Evolutionary conservation across 2,888 invertebrate species (phyloP), one percentile per base, ranked within the genome.

Genomic region (Chelonus formosanus): DNA sequence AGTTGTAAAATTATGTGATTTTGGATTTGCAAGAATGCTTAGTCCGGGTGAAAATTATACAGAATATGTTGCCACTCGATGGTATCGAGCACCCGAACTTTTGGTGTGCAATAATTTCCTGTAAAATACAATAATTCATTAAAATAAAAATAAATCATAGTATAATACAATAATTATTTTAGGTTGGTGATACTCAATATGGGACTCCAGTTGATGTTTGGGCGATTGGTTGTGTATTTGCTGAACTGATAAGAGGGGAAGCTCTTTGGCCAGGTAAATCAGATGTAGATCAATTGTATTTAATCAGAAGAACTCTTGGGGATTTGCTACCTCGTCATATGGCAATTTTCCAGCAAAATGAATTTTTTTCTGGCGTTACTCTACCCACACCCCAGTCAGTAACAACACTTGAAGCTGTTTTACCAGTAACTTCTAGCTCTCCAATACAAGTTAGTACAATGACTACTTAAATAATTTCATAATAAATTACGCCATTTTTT

Each of bases 181-280:
- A 84, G 84, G 98, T 99, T 0, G 99, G 98, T 0, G 98, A 99
- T 85, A 97, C 97, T 20, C 91, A 93, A 84, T 95, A 95, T 79
- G 92, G 94, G 70, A 91, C 93, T 1, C 93, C 96, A 0, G 97
- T 99, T 0, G 99, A 99, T 84, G 95, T 99, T 3, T 99, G 98
- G 98, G 99, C 98, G 59, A 95, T 98, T 74, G 98, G 95, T 36
- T 96, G 95, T 80, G 94, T 95, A 4, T 91, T 93, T 80, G 95
- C 95, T 4, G 96, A 96, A 84, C 85, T 96, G 62, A 88, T 95
- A 60, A 89, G 92, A 58, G 95, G 96, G 10, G 96, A 97, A 84
- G 96, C 97, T 1, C 82, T 98, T 36, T 99, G 98, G 98, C 98
- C 99, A 0, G 99, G 99, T 47, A 95, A 97, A 84, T 98, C 98